A percentile compares a stretch with the other conserved stretches of the same genome.
Evolutionary conservation across 2,797 vertebrate genomes (phyloP).

Genomic region (Catamblyrhynchus diadema): DNA sequence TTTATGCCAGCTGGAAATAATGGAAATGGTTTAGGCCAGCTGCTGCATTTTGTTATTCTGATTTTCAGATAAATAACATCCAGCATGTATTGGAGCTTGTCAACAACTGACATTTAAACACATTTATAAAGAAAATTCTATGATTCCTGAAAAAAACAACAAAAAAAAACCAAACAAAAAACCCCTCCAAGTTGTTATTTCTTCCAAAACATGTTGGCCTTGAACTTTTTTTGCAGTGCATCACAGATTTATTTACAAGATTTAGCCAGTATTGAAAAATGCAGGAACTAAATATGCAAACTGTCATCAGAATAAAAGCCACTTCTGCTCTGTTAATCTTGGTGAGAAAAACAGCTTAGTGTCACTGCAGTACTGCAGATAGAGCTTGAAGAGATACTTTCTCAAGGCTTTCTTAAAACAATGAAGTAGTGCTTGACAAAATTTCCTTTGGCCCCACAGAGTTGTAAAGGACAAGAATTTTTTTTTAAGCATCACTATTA

Average conservation of each 20-base stretch:
- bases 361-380: neutral
- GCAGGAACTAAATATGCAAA: slow-evolving; percentile 22
- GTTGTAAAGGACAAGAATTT: neutral
- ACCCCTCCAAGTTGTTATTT: neutral
- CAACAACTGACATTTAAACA: neutral
- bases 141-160: neutral
- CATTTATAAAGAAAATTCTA: neutral
- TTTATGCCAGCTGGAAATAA: neutral
- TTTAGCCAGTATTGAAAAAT: neutral
- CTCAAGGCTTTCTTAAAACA: neutral
- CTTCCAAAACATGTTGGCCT: neutral
- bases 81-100: neutral
- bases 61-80: neutral
- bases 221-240: neutral
- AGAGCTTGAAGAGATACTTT: neutral
- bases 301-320: neutral
- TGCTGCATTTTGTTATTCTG: neutral
- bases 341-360: neutral
- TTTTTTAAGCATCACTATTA: accelerated
- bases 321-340: slow-evolving; percentile 26
- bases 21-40: neutral
- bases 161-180: neutral
- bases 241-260: neutral
- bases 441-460: neutral
- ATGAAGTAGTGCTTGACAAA: neutral